Evolutionary conservation across 2,888 invertebrate species (phyloP).

Genomic region (Drosophila setosimentum): DNA sequence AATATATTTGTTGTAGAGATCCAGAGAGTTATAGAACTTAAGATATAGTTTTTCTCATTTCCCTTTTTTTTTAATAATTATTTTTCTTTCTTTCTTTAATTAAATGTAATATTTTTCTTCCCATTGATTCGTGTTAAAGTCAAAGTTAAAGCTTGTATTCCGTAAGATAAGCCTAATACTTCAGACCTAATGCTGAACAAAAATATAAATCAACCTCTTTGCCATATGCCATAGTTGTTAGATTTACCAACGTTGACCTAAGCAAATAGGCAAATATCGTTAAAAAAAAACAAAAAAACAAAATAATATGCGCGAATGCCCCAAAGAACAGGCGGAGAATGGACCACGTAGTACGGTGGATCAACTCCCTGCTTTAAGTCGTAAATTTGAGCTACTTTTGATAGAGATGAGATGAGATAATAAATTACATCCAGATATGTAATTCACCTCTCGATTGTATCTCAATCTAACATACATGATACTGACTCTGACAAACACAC

Average conservation of each 20-base stretch:
- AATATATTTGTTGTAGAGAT: background rate
- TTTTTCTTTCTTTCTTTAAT: background rate
- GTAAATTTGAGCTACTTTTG: conserved; percentile 39
- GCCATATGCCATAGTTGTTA: conserved; percentile 27
- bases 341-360: background rate
- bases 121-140: background rate
- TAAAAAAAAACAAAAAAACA: background rate
- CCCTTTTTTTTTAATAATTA: background rate
- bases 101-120: background rate
- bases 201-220: background rate
- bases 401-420: background rate
- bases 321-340: background rate
- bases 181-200: background rate
- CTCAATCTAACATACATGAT: background rate
- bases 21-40: background rate
- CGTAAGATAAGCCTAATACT: background rate
- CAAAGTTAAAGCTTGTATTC: background rate
- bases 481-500: background rate
- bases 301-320: background rate
- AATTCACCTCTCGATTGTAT: background rate
- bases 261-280: conserved; percentile 51
- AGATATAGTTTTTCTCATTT: background rate
- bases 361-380: background rate
- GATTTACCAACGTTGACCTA: conserved; percentile 48
- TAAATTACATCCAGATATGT: background rate